Conservation (phyloP, 1,140 invertebrate genomes). For the Caenorhabditis brenneri region DNA sequence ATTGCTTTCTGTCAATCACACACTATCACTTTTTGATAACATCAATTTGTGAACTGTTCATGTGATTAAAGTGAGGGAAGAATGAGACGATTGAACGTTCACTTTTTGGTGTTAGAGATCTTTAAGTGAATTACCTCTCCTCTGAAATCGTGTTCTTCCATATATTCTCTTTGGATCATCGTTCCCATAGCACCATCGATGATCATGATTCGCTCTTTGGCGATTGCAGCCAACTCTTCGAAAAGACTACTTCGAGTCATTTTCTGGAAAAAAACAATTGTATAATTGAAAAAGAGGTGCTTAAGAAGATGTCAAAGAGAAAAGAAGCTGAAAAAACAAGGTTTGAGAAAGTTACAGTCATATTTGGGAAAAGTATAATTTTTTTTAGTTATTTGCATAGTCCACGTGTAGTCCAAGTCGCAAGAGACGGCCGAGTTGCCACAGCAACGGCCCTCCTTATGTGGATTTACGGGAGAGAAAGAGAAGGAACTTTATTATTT, state of each 20-base stretch:
- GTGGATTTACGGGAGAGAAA: too few relatives aligned
- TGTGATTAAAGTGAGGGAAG: too few relatives aligned
- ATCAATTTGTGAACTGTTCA: constrained; percentile 16
- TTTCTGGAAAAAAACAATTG: not conserved
- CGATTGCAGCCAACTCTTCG: constrained; percentile 45
- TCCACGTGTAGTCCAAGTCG: too few relatives aligned
- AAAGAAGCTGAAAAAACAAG: not conserved
- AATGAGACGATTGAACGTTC: too few relatives aligned
- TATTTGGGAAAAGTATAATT: too few relatives aligned
- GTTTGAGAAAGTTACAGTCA: not conserved
- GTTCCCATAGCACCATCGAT: constrained; percentile 78
- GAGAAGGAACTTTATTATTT: too few relatives aligned
- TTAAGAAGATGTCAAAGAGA: not conserved
- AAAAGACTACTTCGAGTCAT: constrained; percentile 49
- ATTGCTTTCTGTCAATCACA: too few relatives aligned
- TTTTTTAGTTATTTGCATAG: too few relatives aligned
- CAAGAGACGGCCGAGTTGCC: too few relatives aligned
- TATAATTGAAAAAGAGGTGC: not conserved
- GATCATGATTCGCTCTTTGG: constrained; percentile 74
- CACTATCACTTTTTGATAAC: not conserved
- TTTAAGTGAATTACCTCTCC: constrained; percentile 60
- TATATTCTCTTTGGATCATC: constrained; percentile 75
- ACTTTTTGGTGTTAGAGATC: not conserved
- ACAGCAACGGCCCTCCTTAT: too few relatives aligned
- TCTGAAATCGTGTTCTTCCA: constrained; percentile 75